Percentiles rank a stretch among this genome's conserved stretches.
These are phyloP conservation scores for Hypselothyrea guttata DNA, from an alignment of 2,888 invertebrate genomes.

Conservation along the genomic window DNA sequence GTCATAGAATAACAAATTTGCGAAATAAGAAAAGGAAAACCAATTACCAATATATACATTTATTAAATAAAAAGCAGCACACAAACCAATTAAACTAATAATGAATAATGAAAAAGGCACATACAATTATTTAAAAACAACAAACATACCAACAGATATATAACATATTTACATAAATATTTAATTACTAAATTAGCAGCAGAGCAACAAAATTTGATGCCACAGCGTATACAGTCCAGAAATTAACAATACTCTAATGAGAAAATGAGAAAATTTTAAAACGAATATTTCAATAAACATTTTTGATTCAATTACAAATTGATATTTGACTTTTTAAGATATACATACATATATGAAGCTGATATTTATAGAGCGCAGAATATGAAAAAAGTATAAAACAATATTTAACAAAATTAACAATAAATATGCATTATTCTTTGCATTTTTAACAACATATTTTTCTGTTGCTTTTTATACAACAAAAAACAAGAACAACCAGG, in stretches of 20 bases:
- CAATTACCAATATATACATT: conserved; percentile 4
- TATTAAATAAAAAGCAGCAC: conserved; percentile 18
- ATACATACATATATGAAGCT: conserved; percentile 58
- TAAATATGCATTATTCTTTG: conserved; percentile 53
- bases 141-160: conserved; percentile 9
- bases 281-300: conserved; percentile 23
- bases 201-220: conserved; percentile 40
- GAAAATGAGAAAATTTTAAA: conserved; percentile 13
- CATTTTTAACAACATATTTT: conserved; percentile 67
- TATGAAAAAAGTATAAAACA: conserved; percentile 9
- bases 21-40: conserved; percentile 31
- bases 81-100: conserved; percentile 29
- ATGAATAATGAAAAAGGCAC: conserved; percentile 35
- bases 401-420: conserved; percentile 30
- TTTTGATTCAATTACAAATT: conserved; percentile 54
- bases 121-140: conserved; percentile 26
- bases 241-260: conserved; percentile 15
- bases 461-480: conserved; percentile 72
- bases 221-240: conserved; percentile 61
- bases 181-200: conserved; percentile 16
- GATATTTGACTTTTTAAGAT: conserved; percentile 60
- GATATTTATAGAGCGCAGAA: conserved; percentile 47
- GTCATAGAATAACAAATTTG: conserved; percentile 79
- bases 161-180: conserved; percentile 6
- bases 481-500: conserved; percentile 39